Base-by-base conservation (phyloP, 2,113 vertebrate genomes). In the Pomatorhinus ruficollis region DNA sequence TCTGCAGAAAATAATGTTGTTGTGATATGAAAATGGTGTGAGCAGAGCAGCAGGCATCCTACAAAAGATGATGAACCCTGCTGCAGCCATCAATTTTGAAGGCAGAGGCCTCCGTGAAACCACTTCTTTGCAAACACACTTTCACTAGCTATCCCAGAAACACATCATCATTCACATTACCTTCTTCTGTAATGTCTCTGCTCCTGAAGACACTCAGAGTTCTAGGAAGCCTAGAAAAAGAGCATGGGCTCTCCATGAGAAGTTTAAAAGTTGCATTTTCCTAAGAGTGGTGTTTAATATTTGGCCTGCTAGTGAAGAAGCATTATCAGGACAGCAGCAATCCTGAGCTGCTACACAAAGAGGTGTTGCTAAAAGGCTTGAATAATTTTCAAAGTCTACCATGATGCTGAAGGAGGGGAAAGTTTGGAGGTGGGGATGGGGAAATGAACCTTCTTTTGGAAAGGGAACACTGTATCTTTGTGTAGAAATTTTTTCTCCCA, bases 381-480 rank as follows among this genome's bases (percentile, higher is more conserved):
- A 85, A 56, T 65, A 50, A 83, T 80, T 70, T 79, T 23, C 10
- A 27, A 65, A 72, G 60, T 6, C 23, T 64, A 6, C 33, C 25
- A n/a, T 50, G 0, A 1, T 22, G 35, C 42, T 86, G 53, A 80
- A 87, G 60, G 44, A 87, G 50, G 14, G 30, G 31, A 28, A 49
- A 23, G 7, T 19, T 64, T 60, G 79, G 79, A 76, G 5, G 9
- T 80, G n/a, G 11, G 59, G 30, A 77, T 59, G 33, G 12, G 39
- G 33, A 76, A 87, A 4, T 10, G 52, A 89, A 78, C 39, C 18
- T 84, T 82, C 25, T 77, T 89, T 70, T 82, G 44, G 42, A 83
- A 95, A 77, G 39, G 35, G 56, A 91, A 79, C 44, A 71, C 61
- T 87, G 30, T 40, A 75, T 84, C 79, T 96, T 86, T 95, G 31